These are phyloP conservation scores for Palloptera scutellata DNA, from an alignment of 2,888 invertebrate genomes.

Conservation along the genomic window DNA sequence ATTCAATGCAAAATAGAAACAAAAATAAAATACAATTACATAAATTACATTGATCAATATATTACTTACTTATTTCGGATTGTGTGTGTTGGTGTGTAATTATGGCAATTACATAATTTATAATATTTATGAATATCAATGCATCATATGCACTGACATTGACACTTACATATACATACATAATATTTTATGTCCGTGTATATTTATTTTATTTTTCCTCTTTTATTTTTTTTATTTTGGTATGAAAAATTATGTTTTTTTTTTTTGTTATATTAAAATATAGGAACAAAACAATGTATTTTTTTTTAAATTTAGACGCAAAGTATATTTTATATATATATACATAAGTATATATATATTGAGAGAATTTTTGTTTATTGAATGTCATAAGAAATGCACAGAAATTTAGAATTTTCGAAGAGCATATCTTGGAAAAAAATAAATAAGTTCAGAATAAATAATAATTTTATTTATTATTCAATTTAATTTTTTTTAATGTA, in stretches of 20 bases:
- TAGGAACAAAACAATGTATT: not conserved
- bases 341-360: not conserved
- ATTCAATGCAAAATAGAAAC: too few species aligned
- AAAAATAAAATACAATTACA: too few species aligned
- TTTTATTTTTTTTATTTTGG: not conserved
- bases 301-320: constrained; percentile 8
- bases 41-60: too few species aligned
- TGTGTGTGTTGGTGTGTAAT: too few species aligned
- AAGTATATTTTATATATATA: not conserved
- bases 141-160: too few species aligned
- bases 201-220: not conserved
- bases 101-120: too few species aligned
- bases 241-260: not conserved
- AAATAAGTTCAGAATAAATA: not conserved
- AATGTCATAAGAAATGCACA: too few species aligned
- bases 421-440: not conserved
- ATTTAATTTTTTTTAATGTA: not conserved
- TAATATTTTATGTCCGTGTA: not conserved
- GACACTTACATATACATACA: not conserved
- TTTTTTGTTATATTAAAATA: not conserved
- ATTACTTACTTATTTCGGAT: too few species aligned
- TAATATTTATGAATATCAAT: too few species aligned
- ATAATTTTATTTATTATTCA: not conserved
- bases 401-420: not conserved
- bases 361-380: too few species aligned